Base-by-base conservation (phyloP, 2,797 vertebrate species). In the Alcedo atthis region DNA sequence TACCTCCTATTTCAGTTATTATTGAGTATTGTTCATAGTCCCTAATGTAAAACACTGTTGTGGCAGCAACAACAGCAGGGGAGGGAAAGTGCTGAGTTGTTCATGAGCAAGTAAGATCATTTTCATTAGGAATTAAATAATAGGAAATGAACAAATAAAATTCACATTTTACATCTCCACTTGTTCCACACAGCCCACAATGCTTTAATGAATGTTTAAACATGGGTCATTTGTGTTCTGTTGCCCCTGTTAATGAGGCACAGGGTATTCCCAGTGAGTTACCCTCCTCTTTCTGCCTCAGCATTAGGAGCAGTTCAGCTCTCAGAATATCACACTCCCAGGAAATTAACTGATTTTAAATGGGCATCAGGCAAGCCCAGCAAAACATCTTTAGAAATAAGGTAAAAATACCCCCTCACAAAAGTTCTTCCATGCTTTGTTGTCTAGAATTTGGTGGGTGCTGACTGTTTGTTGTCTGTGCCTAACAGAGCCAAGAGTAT, bases 61-160 rank as follows among this genome's bases (percentile, higher is more conserved):
- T 49, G 53, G 77, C 77, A 63, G 42, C 80, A 67, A 37, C n/a
- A 66, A 24, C 54, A 81, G 80, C 35, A 85, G 59, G 30, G 53
- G 16, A 76, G 75, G 71, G 61, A 74, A 81, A 81, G 80, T 59
- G 25, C 35, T 30, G 78, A 79, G 87, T 2, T 95, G 84, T 75
- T 92, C 61, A 79, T 80, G 42, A 79, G 66, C 48, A 89, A 62
- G 45, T 30, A 66, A 86, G 71, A 77, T 61, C 5, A 74, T 92
- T 96, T 88, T 55, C 87, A 61, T 74, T 62, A 84, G 87, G 87
- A 94, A 90, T 16, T 20, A 61, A 88, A 35, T 70, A 88, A 90
- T 30, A 59, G 30, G 30, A 77, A 93, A 73, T 55, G 2, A 42
- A 88, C 86, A 85, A 49, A 53, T 28, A 30, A 16, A 25, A 22